phyloP scores from a whole-genome alignment of 2,797 vertebrate genomes.

The Emydoidea blandingii region DNA sequence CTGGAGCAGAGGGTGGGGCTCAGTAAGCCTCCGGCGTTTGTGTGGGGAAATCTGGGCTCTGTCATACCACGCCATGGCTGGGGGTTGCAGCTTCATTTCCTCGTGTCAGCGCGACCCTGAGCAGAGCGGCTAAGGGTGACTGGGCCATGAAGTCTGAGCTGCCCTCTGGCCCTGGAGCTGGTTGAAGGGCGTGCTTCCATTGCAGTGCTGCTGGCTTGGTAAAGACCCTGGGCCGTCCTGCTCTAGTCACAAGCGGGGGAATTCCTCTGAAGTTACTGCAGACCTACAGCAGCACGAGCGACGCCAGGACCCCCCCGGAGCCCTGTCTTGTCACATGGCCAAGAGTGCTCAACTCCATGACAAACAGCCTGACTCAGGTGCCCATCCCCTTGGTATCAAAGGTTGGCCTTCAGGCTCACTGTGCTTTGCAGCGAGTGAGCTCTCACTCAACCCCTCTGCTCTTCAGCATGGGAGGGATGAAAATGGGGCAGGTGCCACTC shows the following conservation, averaged over 20 bases:
- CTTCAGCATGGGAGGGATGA: not conserved
- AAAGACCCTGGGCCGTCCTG: not conserved
- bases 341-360: not conserved
- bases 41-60: not conserved
- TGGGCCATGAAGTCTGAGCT: not conserved
- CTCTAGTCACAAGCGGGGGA: not conserved
- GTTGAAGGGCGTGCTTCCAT: not conserved
- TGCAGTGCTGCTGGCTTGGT: not conserved
- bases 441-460: not conserved
- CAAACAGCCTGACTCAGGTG: not conserved
- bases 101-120: not conserved
- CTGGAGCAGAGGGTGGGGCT: not conserved
- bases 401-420: not conserved
- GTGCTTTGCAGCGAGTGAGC: not conserved
- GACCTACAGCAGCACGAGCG: accelerated
- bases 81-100: too few relatives aligned
- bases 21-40: not conserved
- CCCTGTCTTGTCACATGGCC: not conserved
- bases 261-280: not conserved
- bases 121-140: not conserved
- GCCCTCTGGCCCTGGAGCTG: not conserved
- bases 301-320: not conserved
- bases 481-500: not conserved
- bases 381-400: not conserved
- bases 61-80: too few relatives aligned